Evolutionary conservation across 2,888 invertebrate genomes (phyloP).

Genomic region (Parnassius orleans): DNA sequence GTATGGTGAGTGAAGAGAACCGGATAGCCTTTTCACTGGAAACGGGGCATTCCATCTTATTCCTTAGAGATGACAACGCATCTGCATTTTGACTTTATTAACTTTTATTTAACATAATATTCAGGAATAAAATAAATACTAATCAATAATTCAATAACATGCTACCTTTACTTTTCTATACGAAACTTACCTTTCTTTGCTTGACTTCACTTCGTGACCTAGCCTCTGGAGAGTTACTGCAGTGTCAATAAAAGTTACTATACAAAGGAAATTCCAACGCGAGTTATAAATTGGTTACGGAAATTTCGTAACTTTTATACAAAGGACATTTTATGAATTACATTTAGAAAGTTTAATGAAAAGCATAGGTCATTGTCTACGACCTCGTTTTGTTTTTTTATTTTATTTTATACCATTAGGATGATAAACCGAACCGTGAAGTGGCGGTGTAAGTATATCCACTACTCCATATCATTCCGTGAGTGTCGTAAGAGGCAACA

Average conservation of each 20-base stretch:
- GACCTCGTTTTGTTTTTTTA: too few relatives aligned
- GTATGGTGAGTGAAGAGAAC: too few relatives aligned
- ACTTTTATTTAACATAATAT: background rate
- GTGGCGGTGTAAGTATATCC: too few relatives aligned
- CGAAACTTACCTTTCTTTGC: slow-evolving; percentile 9
- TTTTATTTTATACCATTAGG: background rate
- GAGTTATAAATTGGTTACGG: slow-evolving; percentile 19
- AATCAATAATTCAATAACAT: background rate
- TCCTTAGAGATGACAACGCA: too few relatives aligned
- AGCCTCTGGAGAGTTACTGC: slow-evolving; percentile 12
- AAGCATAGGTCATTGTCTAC: too few relatives aligned
- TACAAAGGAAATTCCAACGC: slow-evolving; percentile 23
- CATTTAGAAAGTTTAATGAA: too few relatives aligned
- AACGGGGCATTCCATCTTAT: too few relatives aligned
- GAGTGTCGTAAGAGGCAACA: too few relatives aligned
- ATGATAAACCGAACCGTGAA: too few relatives aligned
- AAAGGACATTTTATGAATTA: slow-evolving; percentile 12
- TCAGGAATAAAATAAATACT: background rate
- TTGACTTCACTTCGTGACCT: slow-evolving; percentile 8
- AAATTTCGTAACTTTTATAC: slow-evolving; percentile 12
- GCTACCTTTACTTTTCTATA: slow-evolving; percentile 6
- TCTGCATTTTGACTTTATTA: too few relatives aligned
- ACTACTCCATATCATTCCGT: too few relatives aligned
- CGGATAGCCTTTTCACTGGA: too few relatives aligned
- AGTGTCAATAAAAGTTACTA: slow-evolving; percentile 22